Conservation (phyloP, 1,140 invertebrate species). For the Latrodectus geometricus region DNA sequence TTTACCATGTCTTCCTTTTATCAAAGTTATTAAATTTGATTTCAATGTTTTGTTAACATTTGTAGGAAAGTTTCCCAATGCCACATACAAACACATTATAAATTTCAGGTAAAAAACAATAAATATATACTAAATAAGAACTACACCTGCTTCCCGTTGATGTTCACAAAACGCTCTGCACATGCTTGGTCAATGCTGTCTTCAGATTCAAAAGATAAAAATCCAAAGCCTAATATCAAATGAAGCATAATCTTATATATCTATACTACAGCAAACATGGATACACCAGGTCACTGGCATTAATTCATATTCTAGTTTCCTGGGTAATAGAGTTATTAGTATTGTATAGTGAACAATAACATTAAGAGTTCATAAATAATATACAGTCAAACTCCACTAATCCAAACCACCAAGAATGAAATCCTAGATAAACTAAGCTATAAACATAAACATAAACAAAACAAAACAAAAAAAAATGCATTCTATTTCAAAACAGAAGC, state of each 20-base stretch:
- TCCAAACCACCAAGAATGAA: no score
- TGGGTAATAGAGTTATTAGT: not conserved
- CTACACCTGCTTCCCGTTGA: slow-evolving; percentile 94
- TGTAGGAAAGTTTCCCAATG: slow-evolving; percentile 22
- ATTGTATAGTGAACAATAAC: not conserved
- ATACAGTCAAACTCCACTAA: no score
- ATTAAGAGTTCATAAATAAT: not conserved
- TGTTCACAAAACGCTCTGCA: slow-evolving; percentile 93
- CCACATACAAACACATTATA: slow-evolving; percentile 49
- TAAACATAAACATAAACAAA: no score
- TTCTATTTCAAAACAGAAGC: no score
- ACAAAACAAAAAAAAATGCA: no score
- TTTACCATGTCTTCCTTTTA: no score
- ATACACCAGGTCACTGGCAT: slow-evolving; percentile 21
- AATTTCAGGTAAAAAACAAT: slow-evolving; percentile 35
- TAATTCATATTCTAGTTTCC: slow-evolving; percentile 23
- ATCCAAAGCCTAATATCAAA: slow-evolving; percentile 86
- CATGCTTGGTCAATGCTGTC: slow-evolving; percentile 93
- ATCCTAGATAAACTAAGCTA: no score
- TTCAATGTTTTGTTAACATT: slow-evolving; percentile 6
- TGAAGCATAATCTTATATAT: slow-evolving; percentile 55
- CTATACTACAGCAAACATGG: slow-evolving; percentile 42
- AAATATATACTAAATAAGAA: slow-evolving; percentile 54
- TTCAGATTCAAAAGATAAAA: slow-evolving; percentile 96
- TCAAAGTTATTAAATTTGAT: no score